Evolutionary conservation across 2,888 invertebrate species (phyloP).

Genomic region (Odontothrips loti): DNA sequence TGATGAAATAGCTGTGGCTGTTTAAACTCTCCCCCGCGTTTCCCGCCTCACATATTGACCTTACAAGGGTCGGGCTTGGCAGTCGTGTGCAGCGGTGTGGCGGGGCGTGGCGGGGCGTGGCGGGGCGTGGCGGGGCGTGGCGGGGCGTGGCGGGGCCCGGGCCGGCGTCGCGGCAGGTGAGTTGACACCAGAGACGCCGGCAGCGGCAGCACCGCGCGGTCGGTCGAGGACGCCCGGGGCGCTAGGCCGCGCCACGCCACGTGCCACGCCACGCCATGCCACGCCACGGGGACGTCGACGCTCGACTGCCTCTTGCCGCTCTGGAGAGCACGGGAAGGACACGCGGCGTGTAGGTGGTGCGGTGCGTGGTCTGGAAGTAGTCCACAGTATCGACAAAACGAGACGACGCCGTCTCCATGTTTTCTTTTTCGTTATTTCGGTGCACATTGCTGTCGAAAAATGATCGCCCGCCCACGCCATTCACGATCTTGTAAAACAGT

Average conservation of each 20-base stretch:
- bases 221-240: constrained; percentile 6
- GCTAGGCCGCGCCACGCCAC: background rate
- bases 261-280: background rate
- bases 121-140: background rate
- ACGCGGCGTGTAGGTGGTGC: background rate
- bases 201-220: too few relatives aligned
- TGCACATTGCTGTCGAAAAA: too few relatives aligned
- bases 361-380: too few relatives aligned
- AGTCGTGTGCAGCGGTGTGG: background rate
- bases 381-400: too few relatives aligned
- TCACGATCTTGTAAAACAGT: too few relatives aligned
- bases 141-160: background rate
- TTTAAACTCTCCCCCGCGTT: too few relatives aligned
- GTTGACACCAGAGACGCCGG: background rate
- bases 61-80: too few relatives aligned
- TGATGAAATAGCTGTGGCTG: too few relatives aligned
- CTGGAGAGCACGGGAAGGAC: background rate
- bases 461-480: too few relatives aligned
- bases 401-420: too few relatives aligned
- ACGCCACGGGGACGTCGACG: background rate
- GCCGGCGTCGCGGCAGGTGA: background rate
- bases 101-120: background rate
- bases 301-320: background rate
- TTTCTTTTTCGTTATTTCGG: too few relatives aligned
- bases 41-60: too few relatives aligned